These are phyloP conservation scores for Amaurobius ferox DNA, from an alignment of 2,888 invertebrate genomes.

Conservation along the genomic window DNA sequence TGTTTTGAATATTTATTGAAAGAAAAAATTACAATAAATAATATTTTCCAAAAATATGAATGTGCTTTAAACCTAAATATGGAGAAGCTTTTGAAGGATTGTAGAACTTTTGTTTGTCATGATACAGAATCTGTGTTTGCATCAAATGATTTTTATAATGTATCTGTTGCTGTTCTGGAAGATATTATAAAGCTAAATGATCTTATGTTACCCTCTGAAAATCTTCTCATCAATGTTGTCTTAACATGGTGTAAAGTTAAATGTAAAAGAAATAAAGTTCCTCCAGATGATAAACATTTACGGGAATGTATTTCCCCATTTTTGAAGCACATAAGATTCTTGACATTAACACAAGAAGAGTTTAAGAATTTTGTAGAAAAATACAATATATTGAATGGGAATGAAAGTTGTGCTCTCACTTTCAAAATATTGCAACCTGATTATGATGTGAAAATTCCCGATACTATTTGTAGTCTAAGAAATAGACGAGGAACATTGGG, in stretches of 20 bases:
- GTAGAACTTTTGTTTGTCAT: neutral
- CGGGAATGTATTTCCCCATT: neutral
- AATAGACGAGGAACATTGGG: neutral
- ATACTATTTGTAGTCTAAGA: neutral
- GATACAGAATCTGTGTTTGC: neutral
- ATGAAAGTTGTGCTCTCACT: neutral
- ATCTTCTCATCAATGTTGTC: neutral
- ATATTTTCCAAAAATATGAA: slow-evolving; percentile 9
- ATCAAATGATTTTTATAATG: neutral
- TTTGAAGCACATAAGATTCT: neutral
- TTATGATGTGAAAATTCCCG: neutral
- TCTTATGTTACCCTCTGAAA: neutral
- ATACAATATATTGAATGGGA: neutral
- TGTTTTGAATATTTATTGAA: neutral
- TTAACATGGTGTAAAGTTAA: neutral
- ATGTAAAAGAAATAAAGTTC: neutral
- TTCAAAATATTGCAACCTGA: neutral
- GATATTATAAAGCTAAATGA: neutral
- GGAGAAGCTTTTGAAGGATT: neutral
- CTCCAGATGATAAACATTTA: neutral
- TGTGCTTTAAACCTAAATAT: neutral
- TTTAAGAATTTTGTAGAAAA: neutral
- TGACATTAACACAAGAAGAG: neutral
- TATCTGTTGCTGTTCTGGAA: neutral
- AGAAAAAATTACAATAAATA: neutral